phyloP scores from a whole-genome alignment of 2,797 vertebrate species.

The Lophotriccus pileatus region DNA sequence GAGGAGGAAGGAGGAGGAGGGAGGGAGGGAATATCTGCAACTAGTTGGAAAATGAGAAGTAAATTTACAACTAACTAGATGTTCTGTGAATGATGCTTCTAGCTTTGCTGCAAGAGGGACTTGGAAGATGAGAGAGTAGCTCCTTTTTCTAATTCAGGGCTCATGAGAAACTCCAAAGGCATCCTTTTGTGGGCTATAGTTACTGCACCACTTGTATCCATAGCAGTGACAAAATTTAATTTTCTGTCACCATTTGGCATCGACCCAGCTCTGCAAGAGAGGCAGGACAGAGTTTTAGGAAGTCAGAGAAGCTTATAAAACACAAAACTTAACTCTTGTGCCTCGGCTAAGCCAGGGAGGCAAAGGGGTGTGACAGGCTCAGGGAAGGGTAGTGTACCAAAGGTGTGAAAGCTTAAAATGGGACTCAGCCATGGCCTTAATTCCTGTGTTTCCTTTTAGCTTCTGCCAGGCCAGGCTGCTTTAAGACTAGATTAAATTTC shows the following conservation, averaged over 20 bases:
- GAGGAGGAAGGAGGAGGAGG: not conserved
- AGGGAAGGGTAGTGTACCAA: not conserved
- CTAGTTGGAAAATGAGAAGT: not conserved
- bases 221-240: not conserved
- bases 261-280: not conserved
- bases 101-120: not conserved
- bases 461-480: not conserved
- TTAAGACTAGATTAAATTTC: slow-evolving; percentile 38
- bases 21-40: rapidly evolving
- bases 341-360: not conserved
- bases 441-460: not conserved
- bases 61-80: not conserved
- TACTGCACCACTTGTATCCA: rapidly evolving
- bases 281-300: not conserved
- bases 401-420: not conserved
- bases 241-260: not conserved
- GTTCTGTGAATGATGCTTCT: not conserved
- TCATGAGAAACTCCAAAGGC: not conserved
- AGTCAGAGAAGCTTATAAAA: not conserved
- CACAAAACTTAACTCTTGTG: not conserved
- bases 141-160: not conserved
- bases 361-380: not conserved
- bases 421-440: not conserved
- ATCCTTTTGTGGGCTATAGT: not conserved
- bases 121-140: not conserved